Evolutionary conservation across 2,113 vertebrate species (phyloP), one percentile per base, ranked within the genome.

Genomic region (Ardeotis arabs): DNA sequence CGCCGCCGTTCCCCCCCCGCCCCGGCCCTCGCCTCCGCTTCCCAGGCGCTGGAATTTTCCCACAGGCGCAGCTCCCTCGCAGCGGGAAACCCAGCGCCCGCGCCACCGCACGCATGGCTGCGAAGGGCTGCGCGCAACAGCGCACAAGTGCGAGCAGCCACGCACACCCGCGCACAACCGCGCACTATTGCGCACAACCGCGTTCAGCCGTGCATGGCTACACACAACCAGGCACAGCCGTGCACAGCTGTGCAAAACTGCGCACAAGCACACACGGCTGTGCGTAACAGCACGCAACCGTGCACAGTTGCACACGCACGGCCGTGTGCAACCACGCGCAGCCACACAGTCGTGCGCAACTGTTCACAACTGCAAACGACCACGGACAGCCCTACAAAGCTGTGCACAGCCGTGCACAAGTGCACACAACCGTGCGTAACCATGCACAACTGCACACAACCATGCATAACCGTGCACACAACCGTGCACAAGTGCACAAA

Each of bases 11-110:
- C n/a, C 58, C 83, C 60, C n/a, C 41, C 49, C 64, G 39, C 39
- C 39, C 39, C 39, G 39, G 39, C 39, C 39, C 39, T 41, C 39
- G 39, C 39, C 39, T 41, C 41, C 2, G 58, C 84, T 82, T 90
- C 90, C 68, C 93, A 82, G n/a, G 12, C 27, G 7, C 79, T 41
- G 89, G 60, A 92, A 92, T 86, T 87, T 95, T 97, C 96, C 96
- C 96, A 94, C 96, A 96, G 89, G 29, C n/a, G 1, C 45, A 3
- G 58, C 87, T 79, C 62, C 66, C 45, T 77, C 55, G 0, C 87
- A 75, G 93, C 62, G 11, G 81, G 76, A 91, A 19, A 75, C 25
- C 33, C 56, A 27, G 1, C 1, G 16, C 39, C 60, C 8, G 31
- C 21, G 6, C 24, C 12, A 3, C 59, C 13, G 59, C 59, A 31